Percentiles rank a stretch among this genome's conserved stretches.
These are phyloP conservation scores for Hyles vespertilio DNA, from an alignment of 1,140 invertebrate species.

Conservation along the genomic window DNA sequence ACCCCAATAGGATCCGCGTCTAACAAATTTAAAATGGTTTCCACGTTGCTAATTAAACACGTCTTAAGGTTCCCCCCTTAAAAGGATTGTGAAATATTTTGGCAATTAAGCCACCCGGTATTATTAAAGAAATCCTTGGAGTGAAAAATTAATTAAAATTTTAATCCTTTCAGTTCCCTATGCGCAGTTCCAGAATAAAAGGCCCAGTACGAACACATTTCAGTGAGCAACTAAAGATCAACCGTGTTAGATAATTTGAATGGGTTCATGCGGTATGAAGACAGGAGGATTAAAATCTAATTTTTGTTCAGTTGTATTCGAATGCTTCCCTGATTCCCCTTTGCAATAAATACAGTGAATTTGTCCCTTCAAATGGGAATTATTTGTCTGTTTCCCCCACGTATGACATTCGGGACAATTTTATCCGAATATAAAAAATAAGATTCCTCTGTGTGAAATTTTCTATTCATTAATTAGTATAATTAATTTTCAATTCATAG, in stretches of 20 bases:
- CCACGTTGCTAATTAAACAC: constrained; percentile 56
- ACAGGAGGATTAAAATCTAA: constrained; percentile 21
- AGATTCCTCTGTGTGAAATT: no score
- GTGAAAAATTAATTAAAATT: constrained; percentile 74
- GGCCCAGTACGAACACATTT: constrained; percentile 46
- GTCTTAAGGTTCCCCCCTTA: constrained; percentile 41
- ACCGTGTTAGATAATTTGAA: constrained; percentile 56
- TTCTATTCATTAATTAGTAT: no score
- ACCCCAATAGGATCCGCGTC: constrained; percentile 20
- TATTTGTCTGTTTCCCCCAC: no score
- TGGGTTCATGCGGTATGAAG: constrained; percentile 42
- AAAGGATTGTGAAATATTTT: constrained; percentile 60
- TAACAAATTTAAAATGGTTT: constrained; percentile 32
- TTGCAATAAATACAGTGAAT: no score
- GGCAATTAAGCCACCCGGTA: constrained; percentile 48
- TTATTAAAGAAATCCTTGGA: constrained; percentile 57
- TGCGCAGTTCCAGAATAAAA: constrained; percentile 48
- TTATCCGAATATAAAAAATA: no score
- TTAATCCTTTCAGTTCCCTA: constrained; percentile 50
- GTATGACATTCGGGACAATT: no score
- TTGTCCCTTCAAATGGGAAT: no score
- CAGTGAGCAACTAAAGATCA: constrained; percentile 63
- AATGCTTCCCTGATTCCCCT: neutral
- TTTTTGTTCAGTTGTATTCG: constrained; percentile 22
- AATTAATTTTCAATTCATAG: no score